A percentile compares a stretch with the other conserved stretches of the same genome.
Evolutionary conservation across 1,140 invertebrate genomes (phyloP).

Genomic region (Drosophila seguyi): DNA sequence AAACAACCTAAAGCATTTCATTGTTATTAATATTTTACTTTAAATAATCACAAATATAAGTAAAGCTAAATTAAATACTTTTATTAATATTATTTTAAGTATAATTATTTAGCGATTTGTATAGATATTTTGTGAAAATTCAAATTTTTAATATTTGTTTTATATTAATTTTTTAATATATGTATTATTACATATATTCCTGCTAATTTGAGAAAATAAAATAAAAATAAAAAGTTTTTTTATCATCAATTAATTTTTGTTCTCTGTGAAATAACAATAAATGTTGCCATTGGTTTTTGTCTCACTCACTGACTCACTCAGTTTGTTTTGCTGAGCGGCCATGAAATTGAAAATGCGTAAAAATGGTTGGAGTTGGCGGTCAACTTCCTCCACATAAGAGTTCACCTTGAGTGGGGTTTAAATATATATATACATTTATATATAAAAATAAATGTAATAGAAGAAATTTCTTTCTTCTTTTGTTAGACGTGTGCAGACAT

Average conservation of each 20-base stretch:
- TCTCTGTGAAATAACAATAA: constrained; percentile 31
- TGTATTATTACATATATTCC: too few relatives aligned
- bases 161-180: too few relatives aligned
- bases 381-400: constrained; percentile 24
- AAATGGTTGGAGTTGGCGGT: constrained; percentile 54
- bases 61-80: too few relatives aligned
- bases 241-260: not conserved
- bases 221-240: too few relatives aligned
- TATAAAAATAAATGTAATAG: constrained; percentile 25
- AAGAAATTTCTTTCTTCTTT: constrained; percentile 26
- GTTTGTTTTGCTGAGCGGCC: constrained; percentile 54
- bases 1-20: too few relatives aligned
- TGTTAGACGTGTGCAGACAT: constrained; percentile 12
- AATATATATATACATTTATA: constrained; percentile 17
- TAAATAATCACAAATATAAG: too few relatives aligned
- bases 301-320: constrained; percentile 20
- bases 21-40: too few relatives aligned
- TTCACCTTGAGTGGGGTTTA: constrained; percentile 47
- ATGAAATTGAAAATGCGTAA: constrained; percentile 77
- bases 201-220: too few relatives aligned
- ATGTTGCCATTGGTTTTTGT: constrained; percentile 69
- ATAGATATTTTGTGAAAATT: too few relatives aligned
- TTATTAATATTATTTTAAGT: too few relatives aligned
- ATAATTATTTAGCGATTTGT: too few relatives aligned
- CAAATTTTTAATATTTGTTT: too few relatives aligned